Base-by-base conservation (phyloP, 2,113 vertebrate species). In the Menidia beryllina region DNA sequence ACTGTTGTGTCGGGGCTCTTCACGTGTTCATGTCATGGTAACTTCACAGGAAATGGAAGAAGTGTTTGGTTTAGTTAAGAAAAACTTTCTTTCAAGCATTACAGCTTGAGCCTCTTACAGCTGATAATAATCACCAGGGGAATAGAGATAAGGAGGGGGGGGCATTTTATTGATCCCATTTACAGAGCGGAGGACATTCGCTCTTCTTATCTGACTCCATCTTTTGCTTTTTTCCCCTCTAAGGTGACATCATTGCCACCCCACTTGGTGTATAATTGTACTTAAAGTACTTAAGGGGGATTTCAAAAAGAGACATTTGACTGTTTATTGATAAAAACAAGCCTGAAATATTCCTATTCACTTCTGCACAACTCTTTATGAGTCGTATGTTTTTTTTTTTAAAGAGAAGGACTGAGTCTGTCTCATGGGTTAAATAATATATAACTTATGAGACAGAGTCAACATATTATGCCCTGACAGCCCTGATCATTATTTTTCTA, bases 1-100 rank as follows among this genome's bases (percentile, higher is more conserved):
- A 45, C 36, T 7, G 36, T 49, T 41, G 38, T 9, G 52, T 78
- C 34, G 27, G 61, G 56, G 50, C 48, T 69, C 14, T 30, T 47
- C 10, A 76, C 55, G 59, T 34, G 25, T 43, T 12, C 26, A 41
- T 68, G 70, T 81, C 74, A 75, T 26, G 47, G 57, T n/a, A 71
- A 81, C 57, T 73, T 81, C 60, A 77, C 73, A 63, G 36, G 59
- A 41, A 38, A 15, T 12, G 36, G 56, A 17, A 7, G 8, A 47
- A 27, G 24, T 36, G 10, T 62, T 26, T 67, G 67, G 38, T 41
- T 43, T 43, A 5, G 3, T 17, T 43, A 19, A n/a, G n/a, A n/a
- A n/a, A n/a, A n/a, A n/a, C 5, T 63, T 26, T 17, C 45, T 47
- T 52, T 41, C 36, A 45, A 23, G 24, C 13, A 8, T 21, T 8